Base-by-base conservation (phyloP, 2,888 invertebrate genomes). In the Schrankia costaestrigalis region DNA sequence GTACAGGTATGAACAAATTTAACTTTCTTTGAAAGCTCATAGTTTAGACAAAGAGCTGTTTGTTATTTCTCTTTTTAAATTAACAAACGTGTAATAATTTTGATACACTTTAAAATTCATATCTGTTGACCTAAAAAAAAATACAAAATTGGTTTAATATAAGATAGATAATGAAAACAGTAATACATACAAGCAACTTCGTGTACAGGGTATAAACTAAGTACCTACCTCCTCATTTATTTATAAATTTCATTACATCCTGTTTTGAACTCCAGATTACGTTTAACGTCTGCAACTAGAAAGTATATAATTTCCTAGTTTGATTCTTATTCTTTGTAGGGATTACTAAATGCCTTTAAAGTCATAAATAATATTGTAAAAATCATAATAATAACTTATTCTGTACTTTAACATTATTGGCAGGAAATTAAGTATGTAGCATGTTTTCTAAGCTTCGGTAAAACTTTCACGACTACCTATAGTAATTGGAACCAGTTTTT, bases 401-500 rank as follows among this genome's bases (percentile, higher is more conserved):
- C n/a, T 18, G 13, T n/a, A n/a, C n/a, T n/a, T 3, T 3, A 11
- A 9, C 4, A 23, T 11, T 28, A 28, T 33, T 41, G 56, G 60
- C 56, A 61, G 65, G 55, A 61, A 64, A 60, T 58, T 56, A 57
- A 63, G 49, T n/a, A n/a, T n/a, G n/a, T 57, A 52, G 58, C 53
- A 37, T 59, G 70, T 70, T 71, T 58, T 66, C 68, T 72, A 62
- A 61, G 59, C 60, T 57, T n/a, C 58, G 50, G 59, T 54, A 51
- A 55, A 76, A 76, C 76, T 79, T 79, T 78, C 77, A 71, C 76
- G 63, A 55, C 60, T 57, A 54, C 60, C 52, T 63, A 57, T 67
- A 56, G 65, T 59, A 56, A 70, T 55, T 42, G 38, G 32, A 73
- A 74, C 78, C 66, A 62, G 75, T 78, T 75, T 69, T 57, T 54